phyloP scores from a whole-genome alignment of 2,888 invertebrate species.

The Drosophila koepferae region DNA sequence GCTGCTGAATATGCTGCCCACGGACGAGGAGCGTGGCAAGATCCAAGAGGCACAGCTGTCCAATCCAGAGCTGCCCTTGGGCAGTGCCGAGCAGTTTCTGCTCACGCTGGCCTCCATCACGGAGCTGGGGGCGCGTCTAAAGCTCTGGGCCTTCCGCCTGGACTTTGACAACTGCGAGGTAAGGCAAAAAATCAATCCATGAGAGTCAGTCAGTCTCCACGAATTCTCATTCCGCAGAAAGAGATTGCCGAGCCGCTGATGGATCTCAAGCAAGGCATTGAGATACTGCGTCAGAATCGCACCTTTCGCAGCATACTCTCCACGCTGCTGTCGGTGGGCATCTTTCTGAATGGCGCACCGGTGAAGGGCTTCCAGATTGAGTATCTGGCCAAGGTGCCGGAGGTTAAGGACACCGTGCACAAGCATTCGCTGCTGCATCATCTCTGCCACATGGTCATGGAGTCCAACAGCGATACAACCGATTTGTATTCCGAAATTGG shows the following conservation, averaged over 20 bases:
- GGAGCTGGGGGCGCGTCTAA: conserved; percentile 95
- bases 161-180: conserved; percentile 99
- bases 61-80: conserved; percentile 86
- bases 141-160: conserved; percentile 99
- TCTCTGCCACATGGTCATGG: conserved; percentile 98
- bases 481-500: conserved; percentile 99
- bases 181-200: conserved; percentile 45
- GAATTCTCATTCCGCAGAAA: conserved; percentile 86
- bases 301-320: conserved; percentile 98
- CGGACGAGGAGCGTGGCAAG: conserved; percentile 97
- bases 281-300: conserved; percentile 94
- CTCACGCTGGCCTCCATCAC: conserved; percentile 97
- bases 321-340: conserved; percentile 96
- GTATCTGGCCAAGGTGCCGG: conserved; percentile 98
- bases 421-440: conserved; percentile 99
- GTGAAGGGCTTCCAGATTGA: conserved; percentile 99
- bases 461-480: conserved; percentile 96
- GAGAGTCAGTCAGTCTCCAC: not conserved
- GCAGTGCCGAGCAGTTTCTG: conserved; percentile 99
- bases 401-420: conserved; percentile 99
- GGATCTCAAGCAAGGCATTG: conserved; percentile 99
- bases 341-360: conserved; percentile 96
- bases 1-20: conserved; percentile 98
- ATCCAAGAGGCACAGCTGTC: conserved; percentile 94
- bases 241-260: conserved; percentile 99